Percentiles rank a stretch among this genome's conserved stretches.
Conservation (phyloP, 2,888 invertebrate genomes). For the Phortica okadai region DNA sequence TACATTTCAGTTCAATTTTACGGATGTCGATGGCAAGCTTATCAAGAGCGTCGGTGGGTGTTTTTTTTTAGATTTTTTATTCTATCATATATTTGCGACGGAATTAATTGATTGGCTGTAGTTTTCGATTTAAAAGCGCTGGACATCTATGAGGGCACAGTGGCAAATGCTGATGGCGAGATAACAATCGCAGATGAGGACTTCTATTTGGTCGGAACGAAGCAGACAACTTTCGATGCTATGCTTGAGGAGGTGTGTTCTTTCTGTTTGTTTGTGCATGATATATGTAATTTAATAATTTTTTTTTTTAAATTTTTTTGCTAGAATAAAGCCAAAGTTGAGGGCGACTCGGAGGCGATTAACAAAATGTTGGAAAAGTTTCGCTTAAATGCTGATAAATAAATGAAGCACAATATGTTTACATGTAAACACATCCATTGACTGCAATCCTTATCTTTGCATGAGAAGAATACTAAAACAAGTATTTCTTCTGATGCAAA, state of each 20-base stretch:
- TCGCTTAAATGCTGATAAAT: conserved; percentile 62
- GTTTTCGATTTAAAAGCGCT: conserved; percentile 75
- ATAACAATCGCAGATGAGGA: conserved; percentile 73
- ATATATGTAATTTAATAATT: background rate
- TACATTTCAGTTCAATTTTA: conserved; percentile 74
- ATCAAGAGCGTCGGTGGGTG: conserved; percentile 73
- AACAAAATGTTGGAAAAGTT: conserved; percentile 73
- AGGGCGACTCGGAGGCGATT: conserved; percentile 69
- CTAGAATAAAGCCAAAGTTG: conserved; percentile 67
- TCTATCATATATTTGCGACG: background rate
- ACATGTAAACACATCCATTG: background rate
- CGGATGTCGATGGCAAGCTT: conserved; percentile 70
- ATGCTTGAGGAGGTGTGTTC: conserved; percentile 61
- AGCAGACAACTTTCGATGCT: conserved; percentile 68
- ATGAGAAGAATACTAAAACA: background rate
- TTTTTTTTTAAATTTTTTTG: conserved; percentile 35
- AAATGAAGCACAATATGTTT: background rate
- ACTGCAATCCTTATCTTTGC: background rate
- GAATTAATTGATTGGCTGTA: conserved; percentile 58
- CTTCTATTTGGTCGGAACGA: conserved; percentile 72
- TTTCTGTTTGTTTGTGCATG: background rate
- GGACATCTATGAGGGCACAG: conserved; percentile 73
- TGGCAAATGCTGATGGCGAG: conserved; percentile 62
- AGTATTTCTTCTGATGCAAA: no score
- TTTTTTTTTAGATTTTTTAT: background rate